Evolutionary conservation across 2,888 invertebrate genomes (phyloP), one percentile per base, ranked within the genome.

Genomic region (Yponomeuta plumbellus): DNA sequence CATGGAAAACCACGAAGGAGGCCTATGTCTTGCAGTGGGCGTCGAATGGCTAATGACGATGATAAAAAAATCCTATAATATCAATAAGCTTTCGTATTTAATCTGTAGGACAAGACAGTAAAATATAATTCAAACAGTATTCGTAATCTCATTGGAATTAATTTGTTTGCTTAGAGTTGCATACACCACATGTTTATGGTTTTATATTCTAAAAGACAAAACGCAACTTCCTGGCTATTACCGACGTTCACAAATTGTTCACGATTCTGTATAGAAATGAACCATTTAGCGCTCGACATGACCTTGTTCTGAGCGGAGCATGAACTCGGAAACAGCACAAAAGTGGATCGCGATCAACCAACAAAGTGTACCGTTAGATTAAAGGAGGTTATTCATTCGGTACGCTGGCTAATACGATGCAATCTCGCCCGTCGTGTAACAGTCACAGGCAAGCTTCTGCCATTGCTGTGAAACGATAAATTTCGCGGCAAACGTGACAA

Each of bases 401-500:
- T 39, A 26, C 61, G 65, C 26, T 66, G 59, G 39, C 61, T 67
- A 65, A 64, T 67, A 67, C 39, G 26, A 56, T 59, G 57, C 58
- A 64, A 63, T 64, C 66, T 59, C 66, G 58, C 34, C 20, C 23
- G 65, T 65, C 65, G 67, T 67, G 67, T 67, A 64, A 56, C 65
- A 65, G 67, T 67, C 64, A 65, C 61, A 64, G 66, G 56, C 59
- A 66, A 64, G 64, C 64, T 64, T 56, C 62, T 69, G 67, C 70
- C 68, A 70, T 71, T 70, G 70, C 71, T 69, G 74, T 72, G 74
- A 71, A 74, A 77, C 78, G 77, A 83, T 83, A 83, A 82, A 84
- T 84, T 82, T 72, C 68, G 70, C 70, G 75, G 73, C 73, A 77
- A 75, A 78, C 83, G 82, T 81, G 83, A 81, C 83, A 79, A 72